Evolutionary conservation across 2,113 vertebrate genomes (phyloP).

Genomic region (Bettongia penicillata): DNA sequence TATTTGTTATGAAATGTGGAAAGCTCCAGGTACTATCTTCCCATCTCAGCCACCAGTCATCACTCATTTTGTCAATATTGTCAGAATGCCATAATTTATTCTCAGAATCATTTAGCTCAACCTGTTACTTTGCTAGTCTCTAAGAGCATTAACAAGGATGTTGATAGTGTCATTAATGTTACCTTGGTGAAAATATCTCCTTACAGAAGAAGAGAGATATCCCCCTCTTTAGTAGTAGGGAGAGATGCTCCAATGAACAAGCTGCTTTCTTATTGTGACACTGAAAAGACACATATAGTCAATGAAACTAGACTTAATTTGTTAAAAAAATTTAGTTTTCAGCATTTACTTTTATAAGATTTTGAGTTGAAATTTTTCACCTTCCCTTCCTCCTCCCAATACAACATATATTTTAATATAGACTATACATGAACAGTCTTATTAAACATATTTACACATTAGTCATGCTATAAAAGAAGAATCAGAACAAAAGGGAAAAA

Average conservation of each 20-base stretch:
- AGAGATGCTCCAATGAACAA: background rate
- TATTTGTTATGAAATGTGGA: slow-evolving; percentile 18
- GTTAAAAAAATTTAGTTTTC: no score
- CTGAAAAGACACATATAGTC: background rate
- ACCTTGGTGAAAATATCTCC: slow-evolving; percentile 1
- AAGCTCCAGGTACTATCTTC: slow-evolving; percentile 14
- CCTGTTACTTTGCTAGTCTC: slow-evolving; percentile 24
- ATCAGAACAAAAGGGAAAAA: no score
- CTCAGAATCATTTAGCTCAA: background rate
- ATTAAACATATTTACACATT: no score
- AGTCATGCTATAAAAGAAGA: no score
- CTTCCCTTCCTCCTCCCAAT: no score
- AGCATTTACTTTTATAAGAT: no score
- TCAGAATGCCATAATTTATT: slow-evolving; percentile 48
- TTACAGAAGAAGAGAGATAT: no score
- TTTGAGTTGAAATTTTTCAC: no score
- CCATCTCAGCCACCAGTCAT: slow-evolving; percentile 19
- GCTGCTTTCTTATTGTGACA: background rate
- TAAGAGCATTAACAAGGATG: slow-evolving; percentile 39
- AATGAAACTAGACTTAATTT: background rate
- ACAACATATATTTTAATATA: no score
- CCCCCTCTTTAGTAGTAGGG: background rate
- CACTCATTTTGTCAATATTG: slow-evolving; percentile 44
- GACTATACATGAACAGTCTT: no score
- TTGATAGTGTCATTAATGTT: slow-evolving; percentile 41